These are phyloP conservation scores for Tiliqua scincoides DNA, from an alignment of 2,113 vertebrate species.

Conservation along the genomic window DNA sequence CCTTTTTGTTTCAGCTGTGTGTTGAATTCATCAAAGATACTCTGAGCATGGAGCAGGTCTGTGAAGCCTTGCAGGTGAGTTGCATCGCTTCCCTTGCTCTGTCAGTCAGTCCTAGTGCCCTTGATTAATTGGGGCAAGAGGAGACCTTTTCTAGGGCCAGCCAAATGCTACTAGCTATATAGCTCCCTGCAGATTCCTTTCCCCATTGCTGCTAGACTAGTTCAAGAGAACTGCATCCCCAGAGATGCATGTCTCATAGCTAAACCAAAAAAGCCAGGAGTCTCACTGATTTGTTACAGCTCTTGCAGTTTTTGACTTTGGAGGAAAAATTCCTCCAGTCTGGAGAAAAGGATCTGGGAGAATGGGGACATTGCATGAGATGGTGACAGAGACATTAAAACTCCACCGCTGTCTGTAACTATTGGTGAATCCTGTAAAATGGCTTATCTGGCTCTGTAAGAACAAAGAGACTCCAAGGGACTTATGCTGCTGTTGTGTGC, in stretches of 20 bases:
- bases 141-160: background rate
- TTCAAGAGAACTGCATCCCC: background rate
- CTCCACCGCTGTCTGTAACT: background rate
- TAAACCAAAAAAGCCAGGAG: background rate
- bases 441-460: background rate
- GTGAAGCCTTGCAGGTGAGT: slow-evolving; percentile 82
- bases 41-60: slow-evolving; percentile 77
- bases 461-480: no score
- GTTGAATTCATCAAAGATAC: slow-evolving; percentile 77
- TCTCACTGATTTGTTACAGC: background rate
- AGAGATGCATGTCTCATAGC: background rate
- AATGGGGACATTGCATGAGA: background rate
- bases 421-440: background rate
- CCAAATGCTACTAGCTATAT: background rate
- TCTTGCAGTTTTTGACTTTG: background rate
- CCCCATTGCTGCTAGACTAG: background rate
- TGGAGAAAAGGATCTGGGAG: background rate
- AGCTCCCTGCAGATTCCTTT: background rate
- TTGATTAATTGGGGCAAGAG: background rate
- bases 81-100: background rate
- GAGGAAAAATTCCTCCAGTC: background rate
- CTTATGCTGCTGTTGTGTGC: no score
- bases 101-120: background rate
- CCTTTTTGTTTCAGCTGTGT: slow-evolving; percentile 72
- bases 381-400: background rate